Conservation (phyloP, 2,113 vertebrate genomes). For the Peromyscus leucopus region DNA sequence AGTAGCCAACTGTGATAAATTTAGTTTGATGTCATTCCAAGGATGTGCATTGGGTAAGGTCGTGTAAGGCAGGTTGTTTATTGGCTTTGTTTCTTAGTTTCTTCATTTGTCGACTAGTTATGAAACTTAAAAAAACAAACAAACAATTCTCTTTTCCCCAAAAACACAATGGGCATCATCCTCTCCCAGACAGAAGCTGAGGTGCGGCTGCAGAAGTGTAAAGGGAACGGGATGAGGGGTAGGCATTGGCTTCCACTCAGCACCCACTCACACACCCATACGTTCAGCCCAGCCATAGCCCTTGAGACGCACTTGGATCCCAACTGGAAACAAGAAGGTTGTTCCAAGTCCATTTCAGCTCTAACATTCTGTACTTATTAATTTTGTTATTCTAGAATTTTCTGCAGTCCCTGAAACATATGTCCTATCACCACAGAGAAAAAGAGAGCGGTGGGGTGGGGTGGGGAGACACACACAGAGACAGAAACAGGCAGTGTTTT, state of each 20-base stretch:
- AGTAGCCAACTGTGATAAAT: neutral
- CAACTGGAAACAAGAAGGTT: constrained; percentile 14
- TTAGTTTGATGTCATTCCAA: neutral
- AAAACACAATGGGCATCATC: neutral
- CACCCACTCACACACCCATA: neutral
- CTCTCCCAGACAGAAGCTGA: neutral
- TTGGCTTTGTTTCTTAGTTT: constrained; percentile 5
- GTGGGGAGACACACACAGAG: no score
- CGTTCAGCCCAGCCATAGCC: neutral
- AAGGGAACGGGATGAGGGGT: neutral
- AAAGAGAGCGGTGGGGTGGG: neutral
- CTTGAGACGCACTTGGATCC: neutral
- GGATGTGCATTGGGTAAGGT: neutral
- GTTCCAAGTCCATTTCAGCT: neutral
- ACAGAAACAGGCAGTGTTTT: neutral
- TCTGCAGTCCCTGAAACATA: neutral
- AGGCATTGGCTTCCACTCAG: neutral
- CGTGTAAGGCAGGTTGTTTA: neutral
- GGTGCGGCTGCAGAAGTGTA: neutral
- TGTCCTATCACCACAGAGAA: neutral
- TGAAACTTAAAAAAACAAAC: neutral
- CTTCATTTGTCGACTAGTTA: neutral
- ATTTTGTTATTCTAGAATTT: constrained; percentile 28
- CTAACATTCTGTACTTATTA: constrained; percentile 7
- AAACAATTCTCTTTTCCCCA: neutral